A percentile compares a stretch with the other conserved stretches of the same genome.
Evolutionary conservation across 2,113 vertebrate genomes (phyloP).

Genomic region (Platichthys flesus): DNA sequence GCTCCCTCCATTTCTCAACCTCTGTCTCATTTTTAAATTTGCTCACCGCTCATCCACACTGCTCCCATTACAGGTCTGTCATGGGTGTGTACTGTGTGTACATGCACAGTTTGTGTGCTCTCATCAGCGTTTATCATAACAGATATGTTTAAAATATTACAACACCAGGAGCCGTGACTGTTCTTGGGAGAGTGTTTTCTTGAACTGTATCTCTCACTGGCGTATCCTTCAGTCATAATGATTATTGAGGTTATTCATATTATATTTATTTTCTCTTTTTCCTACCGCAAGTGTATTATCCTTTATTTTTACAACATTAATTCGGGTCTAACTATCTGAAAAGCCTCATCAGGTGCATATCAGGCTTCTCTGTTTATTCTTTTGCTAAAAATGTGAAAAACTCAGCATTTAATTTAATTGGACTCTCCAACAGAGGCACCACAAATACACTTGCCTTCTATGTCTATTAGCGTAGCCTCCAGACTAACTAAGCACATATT

Average conservation of each 20-base stretch:
- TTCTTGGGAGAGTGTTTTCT: too few relatives aligned
- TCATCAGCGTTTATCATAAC: slow-evolving; percentile 16
- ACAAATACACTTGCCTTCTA: slow-evolving; percentile 6
- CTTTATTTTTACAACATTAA: too few relatives aligned
- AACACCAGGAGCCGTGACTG: too few relatives aligned
- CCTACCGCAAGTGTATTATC: too few relatives aligned
- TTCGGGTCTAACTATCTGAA: too few relatives aligned
- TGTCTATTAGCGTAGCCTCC: background rate
- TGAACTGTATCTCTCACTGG: too few relatives aligned
- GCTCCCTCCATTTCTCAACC: slow-evolving; percentile 7
- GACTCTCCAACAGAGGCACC: background rate
- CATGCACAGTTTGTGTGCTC: background rate
- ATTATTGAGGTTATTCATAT: too few relatives aligned
- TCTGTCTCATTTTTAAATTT: slow-evolving; percentile 23
- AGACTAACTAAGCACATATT: slow-evolving; percentile 10
- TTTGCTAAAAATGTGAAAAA: too few relatives aligned
- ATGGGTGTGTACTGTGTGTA: background rate
- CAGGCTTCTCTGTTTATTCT: too few relatives aligned
- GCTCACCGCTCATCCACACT: background rate
- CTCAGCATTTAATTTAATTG: background rate
- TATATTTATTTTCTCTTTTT: too few relatives aligned
- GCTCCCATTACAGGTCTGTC: background rate
- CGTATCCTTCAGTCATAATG: too few relatives aligned
- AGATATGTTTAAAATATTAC: background rate
- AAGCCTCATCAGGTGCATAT: too few relatives aligned